Evolutionary conservation across 2,888 invertebrate genomes (phyloP), one percentile per base, ranked within the genome.

Genomic region (Pycnomerus fuliginosus): DNA sequence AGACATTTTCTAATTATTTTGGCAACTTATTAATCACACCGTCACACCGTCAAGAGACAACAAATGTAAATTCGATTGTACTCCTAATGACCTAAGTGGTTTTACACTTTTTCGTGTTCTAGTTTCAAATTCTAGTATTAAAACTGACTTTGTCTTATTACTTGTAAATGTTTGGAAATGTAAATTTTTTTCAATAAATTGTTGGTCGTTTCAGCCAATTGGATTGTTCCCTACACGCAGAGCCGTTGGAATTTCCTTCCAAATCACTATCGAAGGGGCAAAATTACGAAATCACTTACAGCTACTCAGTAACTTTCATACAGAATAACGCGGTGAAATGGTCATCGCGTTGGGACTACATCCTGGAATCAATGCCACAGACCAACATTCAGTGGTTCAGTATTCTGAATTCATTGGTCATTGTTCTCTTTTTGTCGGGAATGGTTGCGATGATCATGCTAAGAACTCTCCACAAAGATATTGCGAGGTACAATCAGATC

Each of bases 381-480:
- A 92, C 97, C 1, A 97, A 97, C 69, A 97, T 98, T 61, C 97
- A 98, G 70, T 98, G 97, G 98, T 97, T 98, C 72, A 96, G 95
- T 53, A 99, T 99, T 64, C 78, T 99, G 49, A 99, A 99, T 73
- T 97, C 97, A 0, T 76, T 99, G 60, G 95, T 99, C 41, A 99
- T 99, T 63, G 95, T 95, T 1, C 75, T 96, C 17, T 99, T 99
- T 74, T 76, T 99, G 12, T 94, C 96, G 55, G 99, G 98, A 55
- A 99, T 99, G 98, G 96, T 99, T 10, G 98, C 97, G 16, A 99
- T 99, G 98, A 99, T 99, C 64, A 80, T 99, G 73, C 74, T 99
- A 55, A 80, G 98, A 49, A 99, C 98, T 0, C 76, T 99, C 47
- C 97, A 99, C 71, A 95, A 97, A 71, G 99, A 99, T 74, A 98